Percentiles rank a stretch among this genome's conserved stretches.
Conservation (phyloP, 2,888 invertebrate genomes). For the Diabrotica balteata region DNA sequence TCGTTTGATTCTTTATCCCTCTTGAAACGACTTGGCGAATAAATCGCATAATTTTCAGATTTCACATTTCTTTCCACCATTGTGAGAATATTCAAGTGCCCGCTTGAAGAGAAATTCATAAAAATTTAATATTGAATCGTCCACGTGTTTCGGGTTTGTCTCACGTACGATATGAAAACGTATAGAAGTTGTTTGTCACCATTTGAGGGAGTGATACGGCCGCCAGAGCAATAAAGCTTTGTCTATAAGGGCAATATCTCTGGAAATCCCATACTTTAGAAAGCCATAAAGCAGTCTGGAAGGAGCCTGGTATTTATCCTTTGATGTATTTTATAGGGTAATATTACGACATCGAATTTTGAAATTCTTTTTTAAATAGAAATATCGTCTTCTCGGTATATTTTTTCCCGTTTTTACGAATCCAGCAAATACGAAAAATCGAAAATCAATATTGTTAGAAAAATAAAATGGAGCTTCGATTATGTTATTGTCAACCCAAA, state of each 20-base stretch:
- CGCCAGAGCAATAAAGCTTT: constrained; percentile 58
- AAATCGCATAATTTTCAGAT: constrained; percentile 10
- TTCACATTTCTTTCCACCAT: constrained; percentile 16
- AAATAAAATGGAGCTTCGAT: too few relatives aligned
- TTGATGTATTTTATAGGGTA: constrained; percentile 52
- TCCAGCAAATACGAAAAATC: too few relatives aligned
- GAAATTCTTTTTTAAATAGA: constrained; percentile 41
- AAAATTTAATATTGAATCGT: constrained; percentile 29
- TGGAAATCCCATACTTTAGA: constrained; percentile 60
- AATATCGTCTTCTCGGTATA: too few relatives aligned
- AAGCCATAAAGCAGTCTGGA: constrained; percentile 58
- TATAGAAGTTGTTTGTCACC: constrained; percentile 56
- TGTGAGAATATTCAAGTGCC: constrained; percentile 2
- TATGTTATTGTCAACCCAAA: too few relatives aligned
- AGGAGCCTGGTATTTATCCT: constrained; percentile 56
- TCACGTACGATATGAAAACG: constrained; percentile 52
- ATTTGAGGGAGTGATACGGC: constrained; percentile 54
- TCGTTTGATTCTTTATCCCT: too few relatives aligned
- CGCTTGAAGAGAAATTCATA: constrained; percentile 26
- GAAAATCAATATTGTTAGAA: too few relatives aligned
- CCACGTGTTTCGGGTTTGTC: constrained; percentile 32
- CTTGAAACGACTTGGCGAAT: not conserved
- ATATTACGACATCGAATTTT: constrained; percentile 53
- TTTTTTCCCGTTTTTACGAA: too few relatives aligned
- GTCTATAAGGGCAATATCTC: constrained; percentile 59